Percentiles rank a stretch among this genome's conserved stretches.
phyloP scores from a whole-genome alignment of 2,113 vertebrate species.

The Plestiodon gilberti region DNA sequence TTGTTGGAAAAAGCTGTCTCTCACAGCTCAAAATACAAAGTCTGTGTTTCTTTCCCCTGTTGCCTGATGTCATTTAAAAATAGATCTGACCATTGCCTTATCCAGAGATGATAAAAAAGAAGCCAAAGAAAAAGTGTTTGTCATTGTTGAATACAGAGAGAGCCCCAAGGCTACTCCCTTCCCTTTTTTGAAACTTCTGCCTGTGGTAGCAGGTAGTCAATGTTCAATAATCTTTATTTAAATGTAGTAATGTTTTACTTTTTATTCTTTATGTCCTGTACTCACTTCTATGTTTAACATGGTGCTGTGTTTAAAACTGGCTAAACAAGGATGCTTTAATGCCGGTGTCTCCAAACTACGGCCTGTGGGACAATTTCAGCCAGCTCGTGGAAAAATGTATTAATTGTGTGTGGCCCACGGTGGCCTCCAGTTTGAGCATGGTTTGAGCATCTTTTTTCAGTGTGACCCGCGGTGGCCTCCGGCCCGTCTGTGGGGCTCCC shows the following conservation, averaged over 20 bases:
- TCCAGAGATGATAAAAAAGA: neutral
- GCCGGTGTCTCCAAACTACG: no score
- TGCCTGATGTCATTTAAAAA: slow-evolving; percentile 33
- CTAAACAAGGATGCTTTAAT: neutral
- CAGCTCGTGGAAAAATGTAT: no score
- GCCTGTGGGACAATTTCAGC: no score
- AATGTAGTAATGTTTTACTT: neutral
- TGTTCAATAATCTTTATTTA: neutral
- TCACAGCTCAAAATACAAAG: slow-evolving; percentile 27
- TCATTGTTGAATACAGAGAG: neutral
- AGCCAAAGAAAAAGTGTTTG: neutral
- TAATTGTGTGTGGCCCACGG: no score
- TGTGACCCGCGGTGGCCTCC: no score
- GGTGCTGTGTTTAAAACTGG: neutral
- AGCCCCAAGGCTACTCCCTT: neutral
- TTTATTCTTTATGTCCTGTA: neutral
- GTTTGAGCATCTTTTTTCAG: no score
- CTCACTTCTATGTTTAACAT: neutral
- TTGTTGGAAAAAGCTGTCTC: neutral
- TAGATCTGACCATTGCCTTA: slow-evolving; percentile 37
- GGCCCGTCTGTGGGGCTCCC: no score
- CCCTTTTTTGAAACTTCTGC: neutral
- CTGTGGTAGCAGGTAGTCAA: neutral
- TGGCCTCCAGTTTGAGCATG: no score
- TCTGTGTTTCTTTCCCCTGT: slow-evolving; percentile 2